Evolutionary conservation across 2,113 vertebrate species (phyloP), one percentile per base, ranked within the genome.

Genomic region (Stegastes partitus): DNA sequence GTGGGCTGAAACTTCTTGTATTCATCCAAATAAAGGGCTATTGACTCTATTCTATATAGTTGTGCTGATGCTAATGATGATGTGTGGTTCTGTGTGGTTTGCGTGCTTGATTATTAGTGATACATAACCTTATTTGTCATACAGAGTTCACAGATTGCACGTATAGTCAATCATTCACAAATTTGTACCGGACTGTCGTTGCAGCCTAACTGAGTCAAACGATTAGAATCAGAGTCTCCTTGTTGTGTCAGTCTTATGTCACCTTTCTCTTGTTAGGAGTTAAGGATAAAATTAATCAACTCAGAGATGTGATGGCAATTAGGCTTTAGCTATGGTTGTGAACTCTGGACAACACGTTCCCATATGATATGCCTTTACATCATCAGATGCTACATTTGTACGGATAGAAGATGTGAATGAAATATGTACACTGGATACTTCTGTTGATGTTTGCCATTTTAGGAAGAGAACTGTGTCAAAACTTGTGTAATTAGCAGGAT

Each of bases 171-270:
- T 86, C 73, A 84, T 84, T 91, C 47, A 47, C 57, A 56, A 77
- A 88, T 93, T 89, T 78, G 77, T 49, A 77, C 68, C 82, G 87
- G 80, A 83, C 87, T 83, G 74, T 86, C 63, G 70, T 28, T 70
- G 66, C 68, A 80, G 72, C 14, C 61, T 25, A 44, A 70, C 66
- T 28, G n/a, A 82, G 56, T 79, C 49, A 74, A 74, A 62, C 51
- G 23, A 68, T 51, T 34, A 15, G 51, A 67, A 69, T 76, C 63
- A 50, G 21, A 44, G 5, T 65, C 68, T 57, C 70, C 55, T 62
- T 26, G 21, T 78, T 44, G 53, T 77, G 53, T 61, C 68, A 25
- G 4, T 74, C 28, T 45, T 34, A 23, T 61, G 73, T 58, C 57
- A 28, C 28, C 67, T 28, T 18, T 12, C 11, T 31, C 62, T 61